Evolutionary conservation across 2,888 invertebrate species (phyloP), one percentile per base, ranked within the genome.

Genomic region (Drosophila monieri): DNA sequence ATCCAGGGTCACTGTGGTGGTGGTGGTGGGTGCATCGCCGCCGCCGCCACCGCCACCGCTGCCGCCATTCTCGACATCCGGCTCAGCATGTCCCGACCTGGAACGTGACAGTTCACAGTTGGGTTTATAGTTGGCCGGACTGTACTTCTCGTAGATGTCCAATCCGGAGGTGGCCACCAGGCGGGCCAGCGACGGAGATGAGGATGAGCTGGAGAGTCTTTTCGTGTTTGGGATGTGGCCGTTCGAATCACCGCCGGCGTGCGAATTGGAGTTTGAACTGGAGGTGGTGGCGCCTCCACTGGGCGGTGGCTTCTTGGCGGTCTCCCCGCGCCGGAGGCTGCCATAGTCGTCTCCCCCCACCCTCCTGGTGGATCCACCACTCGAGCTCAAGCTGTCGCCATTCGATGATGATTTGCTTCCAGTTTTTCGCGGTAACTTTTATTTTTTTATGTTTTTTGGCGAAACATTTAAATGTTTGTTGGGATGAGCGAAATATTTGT

Each of bases 131-230:
- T 95, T 94, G 41, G 94, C 93, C 51, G 95, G 95, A 39, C 95
- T 95, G 89, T 96, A 96, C 90, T 95, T 95, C 85, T 94, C 94
- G 88, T 95, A 94, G 71, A 95, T 91, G 73, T 96, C 95, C 32
- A 95, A 94, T 1, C 93, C 93, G 55, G 93, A 94, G 93, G 93
- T 94, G 53, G 92, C 93, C 84, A 93, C 88, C 30, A 93, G 92
- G 35, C 92, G 92, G 6, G 92, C 93, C 77, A 92, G 92, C 85
- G 92, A 92, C 87, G 91, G 92, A 89, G 91, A 90, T 90, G 91
- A 90, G 76, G 73, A 89, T 89, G 90, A 90, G 77, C 88, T 87
- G 84, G 89, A 84, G 77, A 90, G 87, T 83, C 88, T 85, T 86
- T 85, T 85, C 18, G 47, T 14, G 56, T 46, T 57, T 48, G 74